Conservation (phyloP, 2,888 invertebrate species). For the Emmelina monodactyla region DNA sequence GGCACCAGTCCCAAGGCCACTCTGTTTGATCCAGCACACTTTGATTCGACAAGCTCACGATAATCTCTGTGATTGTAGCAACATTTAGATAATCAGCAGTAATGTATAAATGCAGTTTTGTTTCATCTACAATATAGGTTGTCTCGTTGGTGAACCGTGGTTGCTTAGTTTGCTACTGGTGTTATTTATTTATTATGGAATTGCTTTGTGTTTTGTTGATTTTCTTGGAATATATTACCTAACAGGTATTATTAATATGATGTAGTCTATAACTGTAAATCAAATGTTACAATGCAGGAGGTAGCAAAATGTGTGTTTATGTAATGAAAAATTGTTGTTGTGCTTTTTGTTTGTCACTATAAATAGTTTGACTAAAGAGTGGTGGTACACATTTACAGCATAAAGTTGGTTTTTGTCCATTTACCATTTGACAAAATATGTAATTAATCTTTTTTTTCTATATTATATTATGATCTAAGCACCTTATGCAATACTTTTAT, state of each 20-base stretch:
- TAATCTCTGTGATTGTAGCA: conserved; percentile 66
- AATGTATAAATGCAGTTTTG: conserved; percentile 41
- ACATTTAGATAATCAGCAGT: conserved; percentile 60
- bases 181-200: conserved; percentile 61
- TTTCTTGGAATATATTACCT: conserved; percentile 31
- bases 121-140: conserved; percentile 34
- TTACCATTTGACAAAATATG: no score
- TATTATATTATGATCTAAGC: no score
- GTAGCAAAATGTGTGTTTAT: neutral
- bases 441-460: no score
- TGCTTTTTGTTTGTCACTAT: conserved; percentile 28
- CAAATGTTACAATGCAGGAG: neutral
- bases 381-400: neutral
- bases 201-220: conserved; percentile 58
- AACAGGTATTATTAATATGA: conserved; percentile 3
- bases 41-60: conserved; percentile 57
- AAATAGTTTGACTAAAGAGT: conserved; percentile 18
- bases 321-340: conserved; percentile 11
- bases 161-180: conserved; percentile 52
- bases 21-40: conserved; percentile 52
- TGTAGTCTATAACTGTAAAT: neutral
- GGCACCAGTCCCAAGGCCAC: conserved; percentile 63
- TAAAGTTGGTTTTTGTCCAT: no score
- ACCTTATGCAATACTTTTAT: no score
- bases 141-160: conserved; percentile 49